These are phyloP conservation scores for Erpornis zantholeuca DNA, from an alignment of 2,113 vertebrate species.

Conservation along the genomic window DNA sequence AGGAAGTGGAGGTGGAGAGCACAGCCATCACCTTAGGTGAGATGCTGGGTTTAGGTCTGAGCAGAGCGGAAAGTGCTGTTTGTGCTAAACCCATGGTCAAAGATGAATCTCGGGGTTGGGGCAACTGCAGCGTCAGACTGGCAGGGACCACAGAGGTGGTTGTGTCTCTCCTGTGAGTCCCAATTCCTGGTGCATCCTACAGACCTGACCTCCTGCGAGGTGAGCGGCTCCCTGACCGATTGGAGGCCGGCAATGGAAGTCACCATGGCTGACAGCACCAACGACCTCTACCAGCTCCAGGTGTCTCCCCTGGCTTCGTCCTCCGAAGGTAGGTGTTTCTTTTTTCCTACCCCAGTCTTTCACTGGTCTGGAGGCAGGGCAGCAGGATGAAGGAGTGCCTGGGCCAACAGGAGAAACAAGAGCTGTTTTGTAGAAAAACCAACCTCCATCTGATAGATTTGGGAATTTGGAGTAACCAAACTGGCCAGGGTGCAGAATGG, in stretches of 20 bases:
- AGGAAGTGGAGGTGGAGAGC: conserved; percentile 82
- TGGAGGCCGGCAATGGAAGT: conserved; percentile 65
- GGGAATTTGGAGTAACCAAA: background rate
- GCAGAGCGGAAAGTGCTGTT: background rate
- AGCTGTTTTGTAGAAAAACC: background rate
- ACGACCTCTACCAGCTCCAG: conserved; percentile 74
- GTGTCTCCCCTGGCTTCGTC: conserved; percentile 75
- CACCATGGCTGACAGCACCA: conserved; percentile 75
- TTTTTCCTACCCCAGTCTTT: background rate
- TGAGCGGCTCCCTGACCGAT: conserved; percentile 33
- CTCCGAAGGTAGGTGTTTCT: conserved; percentile 65
- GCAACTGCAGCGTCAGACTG: fast-evolving
- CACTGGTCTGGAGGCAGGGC: background rate
- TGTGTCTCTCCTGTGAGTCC: background rate
- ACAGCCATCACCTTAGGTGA: conserved; percentile 74
- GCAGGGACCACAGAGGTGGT: background rate
- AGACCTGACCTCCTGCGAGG: conserved; percentile 60
- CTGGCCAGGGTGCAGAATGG: background rate
- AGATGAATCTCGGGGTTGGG: background rate
- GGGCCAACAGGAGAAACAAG: background rate
- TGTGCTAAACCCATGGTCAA: background rate
- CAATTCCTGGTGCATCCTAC: background rate
- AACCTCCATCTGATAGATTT: background rate
- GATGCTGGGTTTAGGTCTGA: background rate
- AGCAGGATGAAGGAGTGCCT: background rate